Evolutionary conservation across 2,888 invertebrate species (phyloP).

Genomic region (Seira musarum): DNA sequence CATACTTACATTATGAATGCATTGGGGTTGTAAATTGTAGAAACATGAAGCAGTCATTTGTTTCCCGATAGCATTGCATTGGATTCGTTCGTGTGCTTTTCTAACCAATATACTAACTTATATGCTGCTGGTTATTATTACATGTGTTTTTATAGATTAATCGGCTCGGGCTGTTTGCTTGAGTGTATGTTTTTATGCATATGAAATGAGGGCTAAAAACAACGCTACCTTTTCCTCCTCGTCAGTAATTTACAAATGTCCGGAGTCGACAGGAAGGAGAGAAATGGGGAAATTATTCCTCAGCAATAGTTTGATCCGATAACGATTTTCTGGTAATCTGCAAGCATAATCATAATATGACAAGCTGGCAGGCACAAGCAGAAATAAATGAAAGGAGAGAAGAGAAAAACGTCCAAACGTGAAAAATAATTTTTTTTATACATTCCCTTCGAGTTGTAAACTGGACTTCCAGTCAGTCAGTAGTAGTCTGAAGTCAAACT

Average conservation of each 20-base stretch:
- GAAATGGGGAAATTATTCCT: slow-evolving; percentile 63
- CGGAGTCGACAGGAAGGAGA: slow-evolving; percentile 63
- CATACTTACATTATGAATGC: background rate
- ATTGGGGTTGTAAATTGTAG: background rate
- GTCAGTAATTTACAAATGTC: slow-evolving; percentile 63
- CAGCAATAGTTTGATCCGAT: slow-evolving; percentile 61
- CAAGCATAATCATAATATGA: slow-evolving; percentile 50
- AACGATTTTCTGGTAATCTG: slow-evolving; percentile 60
- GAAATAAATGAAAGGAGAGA: slow-evolving; percentile 29
- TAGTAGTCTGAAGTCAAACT: too few species aligned
- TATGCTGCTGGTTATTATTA: too few species aligned
- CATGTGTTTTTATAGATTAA: background rate
- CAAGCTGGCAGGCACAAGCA: background rate
- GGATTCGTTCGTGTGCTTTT: too few species aligned
- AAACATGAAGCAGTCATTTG: background rate
- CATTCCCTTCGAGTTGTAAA: background rate
- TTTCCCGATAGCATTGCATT: background rate
- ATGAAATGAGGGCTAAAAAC: background rate
- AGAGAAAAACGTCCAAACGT: slow-evolving; percentile 22
- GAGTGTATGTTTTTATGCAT: background rate
- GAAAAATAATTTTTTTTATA: background rate
- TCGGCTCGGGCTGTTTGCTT: background rate
- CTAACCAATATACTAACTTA: too few species aligned
- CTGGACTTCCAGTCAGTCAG: slow-evolving; percentile 5
- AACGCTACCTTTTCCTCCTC: slow-evolving; percentile 33